phyloP scores from a whole-genome alignment of 2,797 vertebrate species.

The Melanotaenia maccullochi region DNA sequence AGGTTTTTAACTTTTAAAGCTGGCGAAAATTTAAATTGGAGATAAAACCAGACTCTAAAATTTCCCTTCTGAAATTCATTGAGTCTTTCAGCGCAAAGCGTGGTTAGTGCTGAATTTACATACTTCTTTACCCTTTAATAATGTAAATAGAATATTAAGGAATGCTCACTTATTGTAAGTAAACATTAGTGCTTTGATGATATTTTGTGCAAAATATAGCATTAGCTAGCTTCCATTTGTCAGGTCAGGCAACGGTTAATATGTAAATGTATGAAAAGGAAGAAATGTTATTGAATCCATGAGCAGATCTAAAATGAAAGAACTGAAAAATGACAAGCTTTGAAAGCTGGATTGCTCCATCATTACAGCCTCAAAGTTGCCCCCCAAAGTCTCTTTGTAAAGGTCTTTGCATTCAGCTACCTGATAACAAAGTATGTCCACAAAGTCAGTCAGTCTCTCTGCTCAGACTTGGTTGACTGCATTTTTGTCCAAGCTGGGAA shows the following conservation, averaged over 20 bases:
- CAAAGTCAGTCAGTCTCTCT: constrained; percentile 9
- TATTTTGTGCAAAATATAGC: constrained; percentile 68
- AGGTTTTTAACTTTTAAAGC: constrained; percentile 20
- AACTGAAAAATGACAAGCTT: background rate
- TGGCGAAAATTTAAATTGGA: constrained; percentile 7
- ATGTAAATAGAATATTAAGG: constrained; percentile 16
- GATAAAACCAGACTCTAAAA: constrained; percentile 15
- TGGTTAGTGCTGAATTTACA: constrained; percentile 10
- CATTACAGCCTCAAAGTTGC: background rate
- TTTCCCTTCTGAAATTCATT: constrained; percentile 3
- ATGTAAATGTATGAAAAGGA: constrained; percentile 15
- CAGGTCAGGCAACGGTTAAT: constrained; percentile 11
- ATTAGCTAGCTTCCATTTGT: constrained; percentile 51
- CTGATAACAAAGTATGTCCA: constrained; percentile 8
- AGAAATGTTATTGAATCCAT: constrained; percentile 23
- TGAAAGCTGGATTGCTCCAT: background rate
- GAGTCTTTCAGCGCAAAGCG: background rate
- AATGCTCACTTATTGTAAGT: constrained; percentile 52
- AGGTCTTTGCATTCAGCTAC: constrained; percentile 16
- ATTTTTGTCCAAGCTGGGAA: constrained; percentile 84
- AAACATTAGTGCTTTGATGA: constrained; percentile 37
- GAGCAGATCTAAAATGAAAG: background rate
- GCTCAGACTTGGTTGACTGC: constrained; percentile 78
- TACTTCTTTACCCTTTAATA: constrained; percentile 12
- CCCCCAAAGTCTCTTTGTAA: background rate